Evolutionary conservation across 2,113 vertebrate species (phyloP).

Genomic region (Oriolus oriolus): DNA sequence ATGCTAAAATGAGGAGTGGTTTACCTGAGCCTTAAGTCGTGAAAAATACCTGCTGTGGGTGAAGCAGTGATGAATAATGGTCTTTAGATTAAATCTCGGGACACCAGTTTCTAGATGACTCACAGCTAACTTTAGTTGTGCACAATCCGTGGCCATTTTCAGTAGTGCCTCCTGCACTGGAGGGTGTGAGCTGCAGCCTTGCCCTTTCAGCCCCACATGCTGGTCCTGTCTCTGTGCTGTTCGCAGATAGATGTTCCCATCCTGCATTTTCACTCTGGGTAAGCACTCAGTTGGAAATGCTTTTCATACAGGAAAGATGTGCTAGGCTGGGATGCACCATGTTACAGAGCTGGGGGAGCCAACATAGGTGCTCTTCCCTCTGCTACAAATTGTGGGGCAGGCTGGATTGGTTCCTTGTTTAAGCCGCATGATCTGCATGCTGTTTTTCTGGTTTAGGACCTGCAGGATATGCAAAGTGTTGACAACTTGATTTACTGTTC

Average conservation of each 20-base stretch:
- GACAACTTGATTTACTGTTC: not conserved
- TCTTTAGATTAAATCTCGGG: not conserved
- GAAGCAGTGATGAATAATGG: not conserved
- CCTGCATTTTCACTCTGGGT: not conserved
- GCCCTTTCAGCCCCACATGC: rapidly evolving
- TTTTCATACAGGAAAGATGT: not conserved
- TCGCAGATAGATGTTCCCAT: not conserved
- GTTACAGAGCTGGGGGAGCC: not conserved
- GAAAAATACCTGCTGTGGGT: not conserved
- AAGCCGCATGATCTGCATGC: not conserved
- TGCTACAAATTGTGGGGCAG: not conserved
- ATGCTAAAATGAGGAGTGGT: not conserved
- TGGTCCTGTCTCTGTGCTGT: not conserved
- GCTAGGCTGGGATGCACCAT: rapidly evolving
- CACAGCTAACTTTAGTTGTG: rapidly evolving
- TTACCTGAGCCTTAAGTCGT: not conserved
- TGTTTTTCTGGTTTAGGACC: not conserved
- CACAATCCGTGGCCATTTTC: not conserved
- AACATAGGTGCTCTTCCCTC: not conserved
- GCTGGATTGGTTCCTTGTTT: not conserved
- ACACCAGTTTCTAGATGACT: not conserved
- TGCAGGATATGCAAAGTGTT: not conserved
- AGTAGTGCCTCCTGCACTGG: not conserved
- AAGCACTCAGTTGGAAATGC: not conserved
- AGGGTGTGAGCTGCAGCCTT: not conserved